Evolutionary conservation across 2,797 vertebrate species (phyloP), one percentile per base, ranked within the genome.

Genomic region (Triplophysa yarkandensis): DNA sequence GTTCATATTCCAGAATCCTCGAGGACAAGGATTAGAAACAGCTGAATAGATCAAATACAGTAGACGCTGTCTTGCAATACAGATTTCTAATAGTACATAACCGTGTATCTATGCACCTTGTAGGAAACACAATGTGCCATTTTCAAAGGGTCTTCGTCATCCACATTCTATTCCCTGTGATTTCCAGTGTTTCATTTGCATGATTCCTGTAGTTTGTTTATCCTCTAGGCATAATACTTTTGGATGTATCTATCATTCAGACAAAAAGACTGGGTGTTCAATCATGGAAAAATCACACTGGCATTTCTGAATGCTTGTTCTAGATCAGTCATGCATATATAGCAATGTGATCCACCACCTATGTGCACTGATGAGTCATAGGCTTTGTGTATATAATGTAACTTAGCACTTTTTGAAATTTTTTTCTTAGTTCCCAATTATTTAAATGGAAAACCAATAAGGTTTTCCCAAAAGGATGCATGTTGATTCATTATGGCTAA

Each of bases 71-170:
- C 52, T 60, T 57, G 63, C 55, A 68, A 71, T 55, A 72, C 68
- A 67, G 63, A 52, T 67, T 74, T 62, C 27, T 54, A 65, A 74
- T 72, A 74, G 66, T 70, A 76, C 67, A 73, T 68, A 77, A 76
- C 44, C 57, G 32, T 64, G 70, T 66, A 74, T 73, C 79, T 80
- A 80, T 80, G 79, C 79, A 78, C 71, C 77, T 72, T 55, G 77
- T 61, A 52, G 63, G 55, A 77, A 74, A 74, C 66, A 72, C 63
- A 71, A 77, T 60, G 61, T 57, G 50, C 68, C 52, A 39, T 65
- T 71, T 43, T 57, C 52, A 44, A 36, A 72, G 64, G 64, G 62
- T 72, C 39, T 72, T 61, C 27, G 44, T 34, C 16, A 39, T 67
- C 14, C 2, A 28, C 27, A 13, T 21, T 32, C 21, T 23, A 11